Conservation (phyloP, 2,888 invertebrate species). For the Lumbricus terrestris region DNA sequence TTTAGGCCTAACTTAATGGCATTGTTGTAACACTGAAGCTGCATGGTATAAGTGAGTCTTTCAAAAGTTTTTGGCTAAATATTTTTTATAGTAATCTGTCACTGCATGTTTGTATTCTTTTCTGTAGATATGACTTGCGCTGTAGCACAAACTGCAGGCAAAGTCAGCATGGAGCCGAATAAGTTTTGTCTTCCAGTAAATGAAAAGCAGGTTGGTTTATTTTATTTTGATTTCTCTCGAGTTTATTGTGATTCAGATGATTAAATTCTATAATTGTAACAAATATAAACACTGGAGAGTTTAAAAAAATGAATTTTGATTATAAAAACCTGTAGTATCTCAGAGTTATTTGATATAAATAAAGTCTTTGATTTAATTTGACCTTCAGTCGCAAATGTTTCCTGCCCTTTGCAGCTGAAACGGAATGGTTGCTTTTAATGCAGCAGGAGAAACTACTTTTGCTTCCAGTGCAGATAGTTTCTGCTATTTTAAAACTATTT, state of each 20-base stretch:
- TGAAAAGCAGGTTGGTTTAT: not conserved
- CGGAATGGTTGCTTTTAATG: not conserved
- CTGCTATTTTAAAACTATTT: not conserved
- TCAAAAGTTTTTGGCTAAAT: not conserved
- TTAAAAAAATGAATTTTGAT: not conserved
- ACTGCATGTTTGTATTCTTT: not conserved
- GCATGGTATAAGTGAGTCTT: not conserved
- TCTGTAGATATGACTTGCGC: not conserved
- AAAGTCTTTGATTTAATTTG: not conserved
- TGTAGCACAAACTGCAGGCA: not conserved
- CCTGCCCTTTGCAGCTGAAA: not conserved
- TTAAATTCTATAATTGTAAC: not conserved
- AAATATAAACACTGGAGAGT: not conserved
- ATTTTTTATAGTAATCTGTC: not conserved
- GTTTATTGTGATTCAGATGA: not conserved
- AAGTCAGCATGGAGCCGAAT: not conserved
- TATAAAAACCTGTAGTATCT: not conserved
- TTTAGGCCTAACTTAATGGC: not conserved
- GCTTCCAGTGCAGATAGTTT: not conserved
- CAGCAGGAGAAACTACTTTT: not conserved
- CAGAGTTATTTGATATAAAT: not conserved
- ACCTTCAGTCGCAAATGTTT: not conserved
- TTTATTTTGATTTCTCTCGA: not conserved
- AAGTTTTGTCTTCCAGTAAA: slow-evolving; percentile 5
- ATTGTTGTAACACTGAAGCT: not conserved